Evolutionary conservation across 2,113 vertebrate species (phyloP), one percentile per base, ranked within the genome.

Genomic region (Syngnathus typhle): DNA sequence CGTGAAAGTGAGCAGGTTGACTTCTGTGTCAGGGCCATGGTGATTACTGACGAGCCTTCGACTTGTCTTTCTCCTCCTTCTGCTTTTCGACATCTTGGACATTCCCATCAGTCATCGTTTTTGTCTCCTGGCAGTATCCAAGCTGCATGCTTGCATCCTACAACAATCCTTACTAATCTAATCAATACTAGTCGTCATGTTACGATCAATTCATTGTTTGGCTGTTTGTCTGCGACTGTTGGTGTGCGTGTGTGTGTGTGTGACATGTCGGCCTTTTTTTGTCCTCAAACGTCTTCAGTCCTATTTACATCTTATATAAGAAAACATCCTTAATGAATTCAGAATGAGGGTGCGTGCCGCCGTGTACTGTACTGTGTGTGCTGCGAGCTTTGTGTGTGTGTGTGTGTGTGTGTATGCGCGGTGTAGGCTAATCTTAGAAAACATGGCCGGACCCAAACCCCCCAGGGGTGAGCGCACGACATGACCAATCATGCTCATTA

Each of bases 391-490:
- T 72, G 74, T 63, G 12, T 44, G 71, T 72, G 75, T 78, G 67
- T 65, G 63, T 69, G 67, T 64, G 68, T 62, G 60, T 67, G 73
- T 65, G 69, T 71, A 73, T 44, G 71, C 65, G 76, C 72, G 64
- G 72, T 72, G 71, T 51, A 38, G 78, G 77, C 84, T 88, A 88
- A 88, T 88, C 81, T 88, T 86, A 86, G 82, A 82, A 85, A 86
- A 78, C 73, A 78, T 47, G 67, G 70, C 73, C 23, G 21, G 67
- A 55, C 72, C 67, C 60, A 69, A 66, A 68, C 68, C 81, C 82
- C 81, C 80, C 19, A 52, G 72, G 72, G 74, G 78, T 66, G 36
- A 58, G 76, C 77, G 73, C 63, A 70, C 78, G 75, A 74, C 84
- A 77, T 81, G 71, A 74, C 83, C 74, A 78, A 85, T 83, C 81